Evolutionary conservation across 2,797 vertebrate genomes (phyloP), one percentile per base, ranked within the genome.

Genomic region (Fundulus diaphanus): DNA sequence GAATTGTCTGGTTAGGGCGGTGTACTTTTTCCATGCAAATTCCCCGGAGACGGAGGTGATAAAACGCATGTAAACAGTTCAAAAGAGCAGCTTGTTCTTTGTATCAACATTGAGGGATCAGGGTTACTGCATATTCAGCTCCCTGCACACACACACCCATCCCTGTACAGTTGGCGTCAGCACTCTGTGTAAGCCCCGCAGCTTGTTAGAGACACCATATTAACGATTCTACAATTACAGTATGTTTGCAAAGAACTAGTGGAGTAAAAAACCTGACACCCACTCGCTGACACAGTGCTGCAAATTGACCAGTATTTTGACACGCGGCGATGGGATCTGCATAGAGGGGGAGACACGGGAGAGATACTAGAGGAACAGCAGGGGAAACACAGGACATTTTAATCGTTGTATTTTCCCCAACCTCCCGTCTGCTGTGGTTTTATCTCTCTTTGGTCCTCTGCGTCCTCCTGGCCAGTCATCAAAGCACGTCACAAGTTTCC

Each of bases 81-180:
- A 82, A 78, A 68, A 69, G 68, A 87, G 79, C 82, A 71, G 82
- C 48, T 54, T 88, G 81, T 91, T 90, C 87, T 87, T 86, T 88
- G 71, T 89, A 89, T 88, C 76, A 85, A 84, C 85, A 92, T 7
- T 76, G 84, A 90, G 80, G 85, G 77, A 86, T 90, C 77, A 76
- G 83, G 80, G 81, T 91, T 85, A 88, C 88, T 90, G 89, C 84
- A 80, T 81, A 88, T 87, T 90, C 84, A 87, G 84, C 87, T 81
- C 83, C 51, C 78, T 71, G 74, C 82, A 80, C 73, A 79, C 83
- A 83, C 77, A 70, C 70, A 73, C 59, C 77, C n/a, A n/a, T n/a
- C 63, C 68, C 80, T 11, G 27, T 82, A 70, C 73, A 82, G 52
- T 85, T 81, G 78, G 70, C 73, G 85, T 86, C 90, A 80, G 86